Percentiles rank a stretch among this genome's conserved stretches.
Conservation (phyloP, 2,113 vertebrate species). For the Hassar affinis region DNA sequence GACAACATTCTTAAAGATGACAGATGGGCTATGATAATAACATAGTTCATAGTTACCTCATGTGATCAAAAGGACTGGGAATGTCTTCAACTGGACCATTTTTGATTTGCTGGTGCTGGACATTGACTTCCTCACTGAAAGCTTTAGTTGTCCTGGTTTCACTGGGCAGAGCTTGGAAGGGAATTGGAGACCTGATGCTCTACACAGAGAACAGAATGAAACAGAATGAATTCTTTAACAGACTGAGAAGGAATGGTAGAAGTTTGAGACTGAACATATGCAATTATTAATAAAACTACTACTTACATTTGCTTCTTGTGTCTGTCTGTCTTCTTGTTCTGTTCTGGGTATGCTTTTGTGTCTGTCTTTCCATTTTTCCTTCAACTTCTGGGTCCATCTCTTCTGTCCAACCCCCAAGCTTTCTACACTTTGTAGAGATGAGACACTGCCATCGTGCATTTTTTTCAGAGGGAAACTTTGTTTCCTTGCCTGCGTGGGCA, state of each 20-base stretch:
- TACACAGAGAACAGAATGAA: conserved; percentile 22
- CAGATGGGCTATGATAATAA: conserved; percentile 19
- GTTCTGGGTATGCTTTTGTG: conserved; percentile 48
- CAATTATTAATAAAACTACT: not conserved
- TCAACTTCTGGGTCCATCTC: conserved; percentile 70
- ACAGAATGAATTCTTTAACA: not conserved
- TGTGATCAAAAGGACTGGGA: conserved; percentile 1
- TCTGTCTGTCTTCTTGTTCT: conserved; percentile 40
- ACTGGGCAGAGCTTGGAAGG: not conserved
- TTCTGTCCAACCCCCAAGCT: conserved; percentile 48
- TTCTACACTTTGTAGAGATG: not conserved
- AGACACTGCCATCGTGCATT: conserved; percentile 7
- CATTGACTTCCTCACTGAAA: conserved; percentile 25
- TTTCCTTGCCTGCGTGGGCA: conserved; percentile 2
- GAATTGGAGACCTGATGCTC: conserved; percentile 1
- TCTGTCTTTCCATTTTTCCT: conserved; percentile 67
- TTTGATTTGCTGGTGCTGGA: conserved; percentile 15
- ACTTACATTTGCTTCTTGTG: conserved; percentile 55
- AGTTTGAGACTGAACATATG: not conserved
- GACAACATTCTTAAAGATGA: conserved; percentile 15
- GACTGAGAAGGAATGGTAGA: not conserved
- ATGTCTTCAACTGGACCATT: conserved; percentile 14
- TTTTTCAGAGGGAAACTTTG: conserved; percentile 4
- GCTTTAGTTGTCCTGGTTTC: conserved; percentile 21
- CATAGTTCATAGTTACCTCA: conserved; percentile 58